phyloP scores from a whole-genome alignment of 1,140 invertebrate genomes.

The Onthophagus taurus region DNA sequence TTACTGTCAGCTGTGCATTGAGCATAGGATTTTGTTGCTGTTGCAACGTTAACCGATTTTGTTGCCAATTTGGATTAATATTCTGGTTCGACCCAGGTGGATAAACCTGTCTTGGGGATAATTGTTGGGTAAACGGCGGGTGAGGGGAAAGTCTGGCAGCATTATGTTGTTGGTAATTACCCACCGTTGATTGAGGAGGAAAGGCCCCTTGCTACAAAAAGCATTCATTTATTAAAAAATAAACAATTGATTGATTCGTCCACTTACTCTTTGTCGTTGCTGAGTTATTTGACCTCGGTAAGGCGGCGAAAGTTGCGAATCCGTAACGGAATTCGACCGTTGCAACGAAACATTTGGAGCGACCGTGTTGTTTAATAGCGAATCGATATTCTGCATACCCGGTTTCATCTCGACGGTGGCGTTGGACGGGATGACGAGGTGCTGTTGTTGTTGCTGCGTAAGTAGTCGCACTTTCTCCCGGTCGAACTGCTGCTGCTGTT shows the following conservation, averaged over 20 bases:
- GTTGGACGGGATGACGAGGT: conserved; percentile 55
- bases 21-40: conserved; percentile 72
- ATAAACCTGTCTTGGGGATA: conserved; percentile 31
- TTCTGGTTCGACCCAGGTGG: conserved; percentile 17
- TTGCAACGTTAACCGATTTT: conserved; percentile 40
- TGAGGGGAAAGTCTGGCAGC: conserved; percentile 28
- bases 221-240: conserved; percentile 38
- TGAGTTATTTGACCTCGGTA: conserved; percentile 36
- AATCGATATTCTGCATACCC: conserved; percentile 64
- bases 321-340: conserved; percentile 56
- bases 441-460: conserved; percentile 60
- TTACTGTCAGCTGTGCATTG: conserved; percentile 65
- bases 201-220: conserved; percentile 28
- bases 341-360: conserved; percentile 66
- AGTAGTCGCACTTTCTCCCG: conserved; percentile 43
- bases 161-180: conserved; percentile 26
- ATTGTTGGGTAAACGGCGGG: conserved; percentile 31
- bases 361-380: conserved; percentile 67
- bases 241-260: conserved; percentile 41
- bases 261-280: conserved; percentile 30
- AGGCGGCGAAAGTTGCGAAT: conserved; percentile 61
- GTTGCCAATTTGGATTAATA: conserved; percentile 20
- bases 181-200: conserved; percentile 25
- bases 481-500: conserved; percentile 38
- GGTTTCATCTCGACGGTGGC: conserved; percentile 51